These are phyloP conservation scores for Mythimna vitellina DNA, from an alignment of 2,888 invertebrate species.

Conservation along the genomic window DNA sequence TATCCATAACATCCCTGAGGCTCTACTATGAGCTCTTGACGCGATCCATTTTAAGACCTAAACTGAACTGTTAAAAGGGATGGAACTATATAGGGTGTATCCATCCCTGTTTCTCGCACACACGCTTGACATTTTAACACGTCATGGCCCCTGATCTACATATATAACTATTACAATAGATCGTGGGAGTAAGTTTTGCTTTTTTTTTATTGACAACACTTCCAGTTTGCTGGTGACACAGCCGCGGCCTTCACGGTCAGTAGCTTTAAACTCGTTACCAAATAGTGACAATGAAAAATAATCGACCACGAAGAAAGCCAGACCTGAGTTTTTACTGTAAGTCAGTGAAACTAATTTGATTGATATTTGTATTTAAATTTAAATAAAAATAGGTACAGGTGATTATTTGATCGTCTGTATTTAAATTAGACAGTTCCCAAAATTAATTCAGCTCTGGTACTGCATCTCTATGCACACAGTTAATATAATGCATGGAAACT, in stretches of 20 bases:
- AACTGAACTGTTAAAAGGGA: too few relatives aligned
- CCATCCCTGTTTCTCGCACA: too few relatives aligned
- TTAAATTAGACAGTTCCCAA: background rate
- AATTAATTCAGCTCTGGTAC: background rate
- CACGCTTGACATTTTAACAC: too few relatives aligned
- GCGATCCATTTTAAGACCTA: too few relatives aligned
- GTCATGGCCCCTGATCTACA: background rate
- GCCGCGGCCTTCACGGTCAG: conserved; percentile 84
- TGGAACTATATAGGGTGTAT: too few relatives aligned
- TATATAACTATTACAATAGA: background rate
- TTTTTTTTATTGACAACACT: conserved; percentile 50
- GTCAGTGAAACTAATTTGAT: conserved; percentile 58
- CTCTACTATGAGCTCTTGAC: too few relatives aligned
- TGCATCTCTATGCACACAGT: background rate
- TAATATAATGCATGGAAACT: too few relatives aligned
- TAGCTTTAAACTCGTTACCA: conserved; percentile 76
- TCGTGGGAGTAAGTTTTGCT: conserved; percentile 36
- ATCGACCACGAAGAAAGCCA: conserved; percentile 74
- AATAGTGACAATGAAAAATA: conserved; percentile 85
- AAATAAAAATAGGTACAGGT: conserved; percentile 16
- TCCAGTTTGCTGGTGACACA: conserved; percentile 63
- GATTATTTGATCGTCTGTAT: background rate
- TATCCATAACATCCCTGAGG: too few relatives aligned
- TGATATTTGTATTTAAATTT: conserved; percentile 44
- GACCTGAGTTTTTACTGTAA: conserved; percentile 54